Percentiles rank a stretch among this genome's conserved stretches.
phyloP scores from a whole-genome alignment of 92 coral and sea anemone genomes.

The Phymanthus crucifer region DNA sequence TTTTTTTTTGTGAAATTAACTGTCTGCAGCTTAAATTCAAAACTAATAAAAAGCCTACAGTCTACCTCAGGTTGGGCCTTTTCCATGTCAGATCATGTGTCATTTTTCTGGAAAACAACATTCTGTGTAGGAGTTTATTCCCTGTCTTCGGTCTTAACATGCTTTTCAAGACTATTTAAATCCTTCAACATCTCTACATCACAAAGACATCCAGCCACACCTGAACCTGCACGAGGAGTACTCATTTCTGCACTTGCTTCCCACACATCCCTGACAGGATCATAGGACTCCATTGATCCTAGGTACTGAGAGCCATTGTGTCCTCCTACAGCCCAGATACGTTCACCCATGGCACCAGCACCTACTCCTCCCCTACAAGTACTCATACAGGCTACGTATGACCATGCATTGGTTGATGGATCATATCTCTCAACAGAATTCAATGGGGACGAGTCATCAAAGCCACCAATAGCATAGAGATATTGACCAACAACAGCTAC shows the following conservation, averaged over 20 bases:
- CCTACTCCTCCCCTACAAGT: conserved; percentile 97
- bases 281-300: conserved; percentile 87
- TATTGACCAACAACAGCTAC: conserved; percentile 81
- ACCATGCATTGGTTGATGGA: conserved; percentile 80
- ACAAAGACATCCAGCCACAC: conserved; percentile 86
- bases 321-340: conserved; percentile 97
- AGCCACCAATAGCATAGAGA: conserved; percentile 94
- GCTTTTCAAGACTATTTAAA: conserved; percentile 5
- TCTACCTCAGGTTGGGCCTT: no score
- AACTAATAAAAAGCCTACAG: no score
- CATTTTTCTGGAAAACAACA: no score
- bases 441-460: conserved; percentile 92
- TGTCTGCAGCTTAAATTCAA: no score
- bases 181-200: conserved; percentile 57
- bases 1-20: no score
- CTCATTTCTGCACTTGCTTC: conserved; percentile 85
- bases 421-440: conserved; percentile 87
- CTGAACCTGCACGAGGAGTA: conserved; percentile 89
- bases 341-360: conserved; percentile 89
- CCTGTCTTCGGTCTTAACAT: background rate
- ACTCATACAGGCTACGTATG: conserved; percentile 82
- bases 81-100: conserved; percentile 3
- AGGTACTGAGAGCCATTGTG: conserved; percentile 91
- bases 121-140: background rate
- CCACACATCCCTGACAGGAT: conserved; percentile 76